These are phyloP conservation scores for Dasypus novemcinctus DNA, from an alignment of 2,113 vertebrate genomes.

Conservation along the genomic window DNA sequence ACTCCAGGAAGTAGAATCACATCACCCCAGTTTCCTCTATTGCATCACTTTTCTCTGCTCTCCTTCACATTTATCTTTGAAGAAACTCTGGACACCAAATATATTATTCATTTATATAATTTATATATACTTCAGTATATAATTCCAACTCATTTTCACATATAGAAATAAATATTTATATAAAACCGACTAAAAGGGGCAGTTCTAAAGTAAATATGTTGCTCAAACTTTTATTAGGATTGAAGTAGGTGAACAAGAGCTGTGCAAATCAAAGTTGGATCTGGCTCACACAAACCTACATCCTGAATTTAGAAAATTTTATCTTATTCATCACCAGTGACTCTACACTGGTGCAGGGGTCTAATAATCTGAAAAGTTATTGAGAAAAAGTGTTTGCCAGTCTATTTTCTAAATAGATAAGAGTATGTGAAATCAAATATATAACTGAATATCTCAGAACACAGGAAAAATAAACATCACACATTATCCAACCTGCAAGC, in stretches of 20 bases:
- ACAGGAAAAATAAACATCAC: not conserved
- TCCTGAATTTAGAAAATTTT: not conserved
- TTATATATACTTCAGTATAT: not conserved
- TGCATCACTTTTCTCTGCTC: not conserved
- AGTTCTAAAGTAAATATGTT: not conserved
- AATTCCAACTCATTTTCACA: rapidly evolving
- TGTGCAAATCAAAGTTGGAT: not conserved
- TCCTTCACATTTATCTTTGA: not conserved
- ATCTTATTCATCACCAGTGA: not conserved
- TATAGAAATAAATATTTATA: not conserved
- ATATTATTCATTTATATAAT: not conserved
- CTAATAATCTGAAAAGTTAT: not conserved
- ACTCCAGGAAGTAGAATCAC: not conserved
- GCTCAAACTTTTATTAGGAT: not conserved
- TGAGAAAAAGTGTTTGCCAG: not conserved
- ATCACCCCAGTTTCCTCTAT: rapidly evolving
- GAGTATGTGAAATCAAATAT: not conserved
- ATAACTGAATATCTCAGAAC: not conserved
- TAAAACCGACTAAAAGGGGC: not conserved
- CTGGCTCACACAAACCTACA: too few relatives aligned
- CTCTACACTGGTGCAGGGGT: too few relatives aligned
- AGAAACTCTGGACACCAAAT: not conserved
- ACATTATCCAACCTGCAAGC: not conserved
- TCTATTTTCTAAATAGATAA: not conserved
- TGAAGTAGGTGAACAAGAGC: not conserved